Percentiles rank a stretch among this genome's conserved stretches.
Conservation (phyloP, 53 echinoderm and acorn worm species). For the Apostichopus leukothele region DNA sequence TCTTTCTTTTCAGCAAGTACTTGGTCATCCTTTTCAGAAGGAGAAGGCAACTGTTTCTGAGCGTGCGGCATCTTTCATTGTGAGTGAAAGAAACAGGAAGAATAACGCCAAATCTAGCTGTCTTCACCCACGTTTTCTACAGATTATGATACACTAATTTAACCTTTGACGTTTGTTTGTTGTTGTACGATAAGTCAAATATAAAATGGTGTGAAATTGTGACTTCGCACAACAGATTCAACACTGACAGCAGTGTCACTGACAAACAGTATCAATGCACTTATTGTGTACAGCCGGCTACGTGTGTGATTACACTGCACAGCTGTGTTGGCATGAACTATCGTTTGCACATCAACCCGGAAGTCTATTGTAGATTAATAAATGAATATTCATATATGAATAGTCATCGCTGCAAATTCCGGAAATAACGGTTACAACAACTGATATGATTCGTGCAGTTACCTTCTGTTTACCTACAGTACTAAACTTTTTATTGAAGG, state of each 20-base stretch:
- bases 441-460: no score
- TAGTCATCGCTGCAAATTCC: neutral
- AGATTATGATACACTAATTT: no score
- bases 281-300: neutral
- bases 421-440: neutral
- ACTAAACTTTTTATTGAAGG: no score
- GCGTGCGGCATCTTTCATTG: slow-evolving; percentile 48
- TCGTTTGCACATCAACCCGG: neutral
- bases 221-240: slow-evolving; percentile 13
- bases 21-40: slow-evolving; percentile 30
- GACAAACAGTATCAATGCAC: neutral
- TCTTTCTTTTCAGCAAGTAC: slow-evolving; percentile 33
- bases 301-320: neutral
- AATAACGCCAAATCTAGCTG: neutral
- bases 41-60: slow-evolving; percentile 28
- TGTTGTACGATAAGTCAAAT: no score
- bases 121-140: no score
- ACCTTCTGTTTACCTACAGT: no score
- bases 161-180: no score
- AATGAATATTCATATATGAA: neutral
- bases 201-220: no score
- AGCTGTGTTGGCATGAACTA: neutral
- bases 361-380: neutral
- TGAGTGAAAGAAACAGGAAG: neutral
- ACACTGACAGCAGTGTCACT: neutral